phyloP scores from a whole-genome alignment of 1,140 invertebrate genomes.

The Fopius arisanus region DNA sequence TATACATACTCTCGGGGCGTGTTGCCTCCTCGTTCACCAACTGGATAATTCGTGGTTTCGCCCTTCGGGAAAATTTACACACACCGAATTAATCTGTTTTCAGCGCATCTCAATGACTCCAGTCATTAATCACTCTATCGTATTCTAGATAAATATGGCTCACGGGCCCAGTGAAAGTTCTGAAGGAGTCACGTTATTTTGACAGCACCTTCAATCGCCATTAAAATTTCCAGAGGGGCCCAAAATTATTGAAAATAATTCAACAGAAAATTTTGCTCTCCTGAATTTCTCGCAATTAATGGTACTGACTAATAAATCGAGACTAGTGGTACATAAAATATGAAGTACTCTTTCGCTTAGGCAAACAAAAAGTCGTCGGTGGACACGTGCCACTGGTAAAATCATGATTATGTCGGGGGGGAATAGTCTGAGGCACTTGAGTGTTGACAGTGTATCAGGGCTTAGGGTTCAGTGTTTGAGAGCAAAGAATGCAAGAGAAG shows the following conservation, averaged over 20 bases:
- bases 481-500: no score
- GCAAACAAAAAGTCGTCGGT: slow-evolving; percentile 48
- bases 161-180: slow-evolving; percentile 10
- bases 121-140: slow-evolving; percentile 20
- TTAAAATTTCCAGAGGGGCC: not conserved
- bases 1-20: slow-evolving; percentile 13
- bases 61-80: not conserved
- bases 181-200: slow-evolving; percentile 27
- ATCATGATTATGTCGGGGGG: slow-evolving; percentile 55
- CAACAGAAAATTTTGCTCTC: no score
- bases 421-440: not conserved
- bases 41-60: not conserved
- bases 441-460: not conserved
- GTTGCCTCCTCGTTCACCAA: not conserved
- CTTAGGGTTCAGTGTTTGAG: not conserved
- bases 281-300: no score
- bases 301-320: slow-evolving; percentile 49
- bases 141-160: slow-evolving; percentile 28
- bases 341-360: slow-evolving; percentile 49
- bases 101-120: slow-evolving; percentile 15
- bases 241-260: not conserved
- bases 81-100: slow-evolving; percentile 10
- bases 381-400: slow-evolving; percentile 61
- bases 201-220: slow-evolving; percentile 7
- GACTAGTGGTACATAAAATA: slow-evolving; percentile 21